Conservation (phyloP, 2,113 vertebrate species). For the Siniperca chuatsi region DNA sequence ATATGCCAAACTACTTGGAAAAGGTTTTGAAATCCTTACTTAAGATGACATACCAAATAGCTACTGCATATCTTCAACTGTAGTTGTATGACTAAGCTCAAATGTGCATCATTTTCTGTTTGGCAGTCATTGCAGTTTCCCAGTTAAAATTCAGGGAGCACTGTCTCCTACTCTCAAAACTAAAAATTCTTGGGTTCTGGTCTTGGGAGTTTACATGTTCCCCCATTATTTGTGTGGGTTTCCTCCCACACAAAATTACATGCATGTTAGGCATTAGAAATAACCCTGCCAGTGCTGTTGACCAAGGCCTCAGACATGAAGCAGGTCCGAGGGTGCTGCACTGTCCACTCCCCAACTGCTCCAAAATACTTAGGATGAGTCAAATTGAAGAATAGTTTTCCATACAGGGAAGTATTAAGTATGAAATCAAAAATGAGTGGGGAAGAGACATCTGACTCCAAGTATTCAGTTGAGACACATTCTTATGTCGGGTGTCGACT, state of each 20-base stretch:
- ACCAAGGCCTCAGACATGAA: slow-evolving; percentile 5
- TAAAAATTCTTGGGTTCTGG: not conserved
- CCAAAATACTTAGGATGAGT: not conserved
- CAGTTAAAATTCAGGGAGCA: not conserved
- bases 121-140: not conserved
- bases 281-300: not conserved
- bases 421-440: not conserved
- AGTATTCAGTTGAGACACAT: not conserved
- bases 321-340: not conserved
- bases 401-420: not conserved
- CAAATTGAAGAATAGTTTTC: not conserved
- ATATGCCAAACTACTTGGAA: not conserved
- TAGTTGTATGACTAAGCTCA: not conserved
- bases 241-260: slow-evolving; percentile 24
- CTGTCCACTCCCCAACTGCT: not conserved
- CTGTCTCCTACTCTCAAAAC: not conserved
- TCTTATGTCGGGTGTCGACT: not conserved
- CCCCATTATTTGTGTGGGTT: slow-evolving; percentile 6
- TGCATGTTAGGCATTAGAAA: slow-evolving; percentile 18
- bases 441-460: not conserved
- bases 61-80: not conserved
- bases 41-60: not conserved
- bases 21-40: not conserved
- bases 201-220: not conserved
- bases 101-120: not conserved